Evolutionary conservation across 1,140 invertebrate species (phyloP).

Genomic region (Meloidogyne hapla): DNA sequence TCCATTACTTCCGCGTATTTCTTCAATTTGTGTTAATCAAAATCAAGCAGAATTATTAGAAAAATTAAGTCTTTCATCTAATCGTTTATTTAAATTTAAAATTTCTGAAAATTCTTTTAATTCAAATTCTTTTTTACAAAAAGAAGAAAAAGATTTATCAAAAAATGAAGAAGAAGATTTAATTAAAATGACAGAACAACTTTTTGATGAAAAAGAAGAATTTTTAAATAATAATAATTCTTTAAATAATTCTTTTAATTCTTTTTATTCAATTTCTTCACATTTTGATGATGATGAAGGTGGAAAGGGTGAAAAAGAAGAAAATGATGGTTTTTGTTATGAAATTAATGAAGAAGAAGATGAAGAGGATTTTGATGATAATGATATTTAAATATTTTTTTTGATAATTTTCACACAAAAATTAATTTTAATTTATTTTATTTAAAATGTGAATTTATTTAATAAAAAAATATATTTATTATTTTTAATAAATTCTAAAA

Average conservation of each 20-base stretch:
- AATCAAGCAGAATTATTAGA: background rate
- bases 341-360: constrained; percentile 7
- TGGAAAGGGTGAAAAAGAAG: background rate
- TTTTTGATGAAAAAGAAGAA: background rate
- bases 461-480: no score
- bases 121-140: background rate
- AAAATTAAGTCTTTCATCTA: constrained; percentile 6
- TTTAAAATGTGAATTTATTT: no score
- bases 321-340: background rate
- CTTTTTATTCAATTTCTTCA: constrained; percentile 1
- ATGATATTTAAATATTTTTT: background rate
- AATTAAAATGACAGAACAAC: background rate
- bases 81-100: background rate
- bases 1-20: constrained; percentile 16
- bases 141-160: background rate
- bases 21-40: background rate
- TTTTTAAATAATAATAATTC: background rate
- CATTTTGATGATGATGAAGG: background rate
- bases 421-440: no score
- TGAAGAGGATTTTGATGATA: background rate
- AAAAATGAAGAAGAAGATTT: background rate
- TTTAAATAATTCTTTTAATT: background rate
- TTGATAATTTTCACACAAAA: background rate
- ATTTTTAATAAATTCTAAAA: no score
- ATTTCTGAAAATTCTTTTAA: background rate